Percentiles rank a stretch among this genome's conserved stretches.
phyloP scores from a whole-genome alignment of 2,113 vertebrate genomes.

The Rafetus swinhoei region DNA sequence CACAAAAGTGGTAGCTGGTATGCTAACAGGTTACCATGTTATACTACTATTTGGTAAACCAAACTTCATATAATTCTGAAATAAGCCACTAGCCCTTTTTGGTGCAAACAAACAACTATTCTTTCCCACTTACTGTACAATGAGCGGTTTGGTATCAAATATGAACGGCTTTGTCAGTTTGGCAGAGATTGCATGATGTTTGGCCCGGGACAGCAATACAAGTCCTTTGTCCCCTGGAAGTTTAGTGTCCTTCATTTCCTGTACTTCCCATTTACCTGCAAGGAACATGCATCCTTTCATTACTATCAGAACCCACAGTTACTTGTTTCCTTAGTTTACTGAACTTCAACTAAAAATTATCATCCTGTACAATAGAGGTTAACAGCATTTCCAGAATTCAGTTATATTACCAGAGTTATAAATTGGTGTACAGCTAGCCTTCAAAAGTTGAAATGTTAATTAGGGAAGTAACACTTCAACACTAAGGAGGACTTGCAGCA shows the following conservation, averaged over 20 bases:
- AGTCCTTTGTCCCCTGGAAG: slow-evolving; percentile 95
- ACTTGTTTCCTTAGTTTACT: background rate
- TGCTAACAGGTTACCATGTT: background rate
- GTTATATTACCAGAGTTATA: background rate
- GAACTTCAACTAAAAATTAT: background rate
- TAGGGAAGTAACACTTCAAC: background rate
- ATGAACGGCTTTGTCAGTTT: slow-evolving; percentile 90
- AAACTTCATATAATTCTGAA: background rate
- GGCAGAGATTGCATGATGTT: slow-evolving; percentile 95
- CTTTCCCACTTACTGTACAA: slow-evolving; percentile 91
- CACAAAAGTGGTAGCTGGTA: background rate
- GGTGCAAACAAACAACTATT: slow-evolving; percentile 1
- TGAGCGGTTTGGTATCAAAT: slow-evolving; percentile 91
- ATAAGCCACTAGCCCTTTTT: background rate
- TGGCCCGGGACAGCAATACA: slow-evolving; percentile 92
- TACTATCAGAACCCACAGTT: background rate
- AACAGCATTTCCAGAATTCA: background rate
- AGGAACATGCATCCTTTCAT: background rate
- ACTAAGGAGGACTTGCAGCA: background rate
- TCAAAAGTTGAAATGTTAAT: background rate
- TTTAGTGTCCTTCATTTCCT: slow-evolving; percentile 94
- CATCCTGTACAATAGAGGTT: background rate
- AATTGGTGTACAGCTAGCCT: background rate
- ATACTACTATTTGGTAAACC: background rate
- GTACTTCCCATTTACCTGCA: slow-evolving; percentile 94